These are phyloP conservation scores for Achatina immaculata DNA, from an alignment of 1,140 invertebrate genomes.

Conservation along the genomic window DNA sequence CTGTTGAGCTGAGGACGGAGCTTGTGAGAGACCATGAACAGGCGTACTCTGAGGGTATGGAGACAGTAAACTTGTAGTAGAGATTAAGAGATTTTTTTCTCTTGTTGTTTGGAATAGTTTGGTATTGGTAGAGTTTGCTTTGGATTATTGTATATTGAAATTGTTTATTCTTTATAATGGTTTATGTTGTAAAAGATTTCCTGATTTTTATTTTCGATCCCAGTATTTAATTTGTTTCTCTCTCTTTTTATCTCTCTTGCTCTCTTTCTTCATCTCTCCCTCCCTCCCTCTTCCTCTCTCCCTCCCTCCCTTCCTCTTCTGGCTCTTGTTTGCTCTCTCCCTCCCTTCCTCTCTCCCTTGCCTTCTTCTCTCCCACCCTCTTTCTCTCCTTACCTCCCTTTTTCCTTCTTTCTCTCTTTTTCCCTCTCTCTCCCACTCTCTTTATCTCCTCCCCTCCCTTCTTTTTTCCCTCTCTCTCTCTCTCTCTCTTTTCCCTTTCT, in stretches of 20 bases:
- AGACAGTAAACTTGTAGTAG: background rate
- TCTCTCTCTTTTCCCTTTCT: no score
- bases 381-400: no score
- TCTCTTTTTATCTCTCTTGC: background rate
- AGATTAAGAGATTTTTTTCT: background rate
- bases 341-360: no score
- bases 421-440: no score
- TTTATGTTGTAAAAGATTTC: background rate
- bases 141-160: background rate
- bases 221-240: background rate
- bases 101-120: background rate
- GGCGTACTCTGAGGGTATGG: slow-evolving; percentile 51
- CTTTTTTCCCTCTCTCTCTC: no score
- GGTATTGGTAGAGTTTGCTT: background rate
- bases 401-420: no score
- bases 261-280: no score
- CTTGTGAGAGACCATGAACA: slow-evolving; percentile 45
- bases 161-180: background rate
- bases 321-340: no score
- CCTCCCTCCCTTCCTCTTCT: no score
- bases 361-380: no score
- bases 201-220: background rate
- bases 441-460: no score
- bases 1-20: slow-evolving; percentile 7
- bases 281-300: no score